Conservation (phyloP, 2,888 invertebrate species). For the Lycaena phlaeas region DNA sequence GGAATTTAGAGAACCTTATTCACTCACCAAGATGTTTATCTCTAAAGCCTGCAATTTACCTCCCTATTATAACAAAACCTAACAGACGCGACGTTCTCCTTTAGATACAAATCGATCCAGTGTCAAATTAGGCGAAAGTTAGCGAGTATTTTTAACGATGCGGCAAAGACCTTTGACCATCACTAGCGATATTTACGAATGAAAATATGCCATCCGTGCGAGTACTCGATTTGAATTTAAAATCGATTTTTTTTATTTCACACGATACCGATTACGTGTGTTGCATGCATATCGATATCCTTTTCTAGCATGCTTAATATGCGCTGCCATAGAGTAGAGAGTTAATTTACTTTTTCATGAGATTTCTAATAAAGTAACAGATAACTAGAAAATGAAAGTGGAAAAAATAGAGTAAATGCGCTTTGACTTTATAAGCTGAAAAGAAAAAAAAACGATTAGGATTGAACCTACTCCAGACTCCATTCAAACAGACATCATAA, state of each 20-base stretch:
- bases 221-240: conserved; percentile 5
- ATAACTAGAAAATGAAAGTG: neutral
- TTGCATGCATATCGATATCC: neutral
- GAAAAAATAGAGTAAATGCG: too few relatives aligned
- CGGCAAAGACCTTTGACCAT: neutral
- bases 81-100: too few relatives aligned
- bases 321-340: conserved; percentile 6
- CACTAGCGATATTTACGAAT: neutral
- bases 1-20: too few relatives aligned
- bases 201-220: neutral
- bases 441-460: too few relatives aligned
- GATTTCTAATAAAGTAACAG: conserved; percentile 1
- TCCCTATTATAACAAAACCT: too few relatives aligned
- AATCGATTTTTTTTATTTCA: conserved; percentile 4
- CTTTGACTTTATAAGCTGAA: too few relatives aligned
- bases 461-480: too few relatives aligned
- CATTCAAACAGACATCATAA: too few relatives aligned
- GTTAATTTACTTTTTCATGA: conserved; percentile 5
- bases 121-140: neutral
- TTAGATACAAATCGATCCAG: too few relatives aligned
- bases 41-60: too few relatives aligned
- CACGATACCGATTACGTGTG: conserved; percentile 1
- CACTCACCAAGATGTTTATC: too few relatives aligned
- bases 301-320: conserved; percentile 2
- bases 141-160: neutral